Conservation (phyloP, 2,113 vertebrate genomes). For the Stercorarius parasiticus region DNA sequence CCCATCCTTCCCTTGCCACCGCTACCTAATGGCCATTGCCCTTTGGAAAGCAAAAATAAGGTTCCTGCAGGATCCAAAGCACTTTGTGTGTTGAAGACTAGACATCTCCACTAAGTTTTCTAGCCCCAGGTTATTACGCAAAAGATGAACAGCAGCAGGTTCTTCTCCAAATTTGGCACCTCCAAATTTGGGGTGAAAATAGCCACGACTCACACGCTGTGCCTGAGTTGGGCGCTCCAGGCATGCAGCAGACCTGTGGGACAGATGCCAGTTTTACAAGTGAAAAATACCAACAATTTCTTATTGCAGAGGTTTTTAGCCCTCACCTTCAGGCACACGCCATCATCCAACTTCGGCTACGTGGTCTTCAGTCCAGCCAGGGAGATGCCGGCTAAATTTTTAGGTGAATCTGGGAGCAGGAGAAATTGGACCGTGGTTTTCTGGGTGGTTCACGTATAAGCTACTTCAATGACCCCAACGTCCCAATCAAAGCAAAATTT, state of each 20-base stretch:
- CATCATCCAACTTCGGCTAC: not conserved
- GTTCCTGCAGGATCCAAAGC: not conserved
- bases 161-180: not conserved
- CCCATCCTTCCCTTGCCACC: not conserved
- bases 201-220: accelerated
- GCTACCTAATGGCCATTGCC: not conserved
- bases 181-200: not conserved
- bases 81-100: not conserved
- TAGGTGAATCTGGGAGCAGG: not conserved
- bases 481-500: not conserved
- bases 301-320: not conserved
- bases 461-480: accelerated
- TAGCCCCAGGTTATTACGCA: not conserved
- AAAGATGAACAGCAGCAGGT: not conserved
- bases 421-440: not conserved
- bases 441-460: not conserved
- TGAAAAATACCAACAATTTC: not conserved
- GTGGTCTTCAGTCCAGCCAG: not conserved
- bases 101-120: not conserved
- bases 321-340: not conserved
- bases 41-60: not conserved
- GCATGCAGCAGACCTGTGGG: not conserved
- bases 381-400: not conserved
- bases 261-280: not conserved
- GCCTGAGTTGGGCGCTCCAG: not conserved